A percentile compares a stretch with the other conserved stretches of the same genome.
These are phyloP conservation scores for Vulpes vulpes DNA, from an alignment of 2,113 vertebrate species.

Conservation along the genomic window DNA sequence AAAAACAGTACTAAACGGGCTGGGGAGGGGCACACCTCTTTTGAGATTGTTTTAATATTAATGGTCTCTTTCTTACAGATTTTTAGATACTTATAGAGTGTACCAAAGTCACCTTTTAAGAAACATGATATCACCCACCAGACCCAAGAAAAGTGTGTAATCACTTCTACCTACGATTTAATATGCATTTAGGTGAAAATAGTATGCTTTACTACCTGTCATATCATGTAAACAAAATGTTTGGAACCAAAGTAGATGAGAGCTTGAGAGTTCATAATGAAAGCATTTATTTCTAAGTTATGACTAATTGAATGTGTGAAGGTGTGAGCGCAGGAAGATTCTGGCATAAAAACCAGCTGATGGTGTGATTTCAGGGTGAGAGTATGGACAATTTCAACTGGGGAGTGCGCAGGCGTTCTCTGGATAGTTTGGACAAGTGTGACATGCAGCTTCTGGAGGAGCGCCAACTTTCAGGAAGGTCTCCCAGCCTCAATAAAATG, in stretches of 20 bases:
- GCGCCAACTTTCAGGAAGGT: constrained; percentile 93
- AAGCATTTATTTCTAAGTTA: not conserved
- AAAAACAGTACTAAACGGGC: not conserved
- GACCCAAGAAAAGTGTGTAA: not conserved
- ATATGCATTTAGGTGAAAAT: not conserved
- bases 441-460: constrained; percentile 94
- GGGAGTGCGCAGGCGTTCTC: constrained; percentile 96
- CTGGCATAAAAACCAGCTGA: constrained; percentile 28
- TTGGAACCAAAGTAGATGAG: not conserved
- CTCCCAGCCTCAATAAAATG: constrained; percentile 92
- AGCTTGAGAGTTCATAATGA: not conserved
- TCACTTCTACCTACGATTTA: not conserved
- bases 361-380: constrained; percentile 93
- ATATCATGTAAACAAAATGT: not conserved
- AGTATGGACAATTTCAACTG: constrained; percentile 99
- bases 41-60: not conserved
- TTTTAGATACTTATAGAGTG: not conserved
- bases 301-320: not conserved
- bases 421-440: constrained; percentile 96
- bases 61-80: not conserved
- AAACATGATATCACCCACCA: not conserved
- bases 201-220: constrained; percentile 5
- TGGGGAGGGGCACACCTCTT: not conserved
- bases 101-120: not conserved
- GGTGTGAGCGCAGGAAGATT: not conserved